Evolutionary conservation across 1,140 invertebrate species (phyloP).

Genomic region (Neocloeon triangulifer): DNA sequence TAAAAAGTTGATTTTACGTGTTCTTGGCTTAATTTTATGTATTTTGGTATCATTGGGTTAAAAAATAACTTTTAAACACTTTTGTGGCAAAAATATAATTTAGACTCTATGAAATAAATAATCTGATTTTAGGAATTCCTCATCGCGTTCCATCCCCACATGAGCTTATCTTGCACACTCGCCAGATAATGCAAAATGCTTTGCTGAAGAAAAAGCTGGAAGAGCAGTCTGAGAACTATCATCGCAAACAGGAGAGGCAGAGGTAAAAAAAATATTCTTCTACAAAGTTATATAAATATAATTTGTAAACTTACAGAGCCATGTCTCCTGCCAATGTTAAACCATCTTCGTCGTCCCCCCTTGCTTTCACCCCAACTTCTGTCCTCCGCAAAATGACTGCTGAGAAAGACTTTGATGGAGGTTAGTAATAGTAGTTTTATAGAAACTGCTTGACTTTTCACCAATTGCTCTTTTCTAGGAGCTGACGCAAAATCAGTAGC

Average conservation of each 20-base stretch:
- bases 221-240: slow-evolving; percentile 59
- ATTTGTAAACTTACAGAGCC: background rate
- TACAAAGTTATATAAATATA: background rate
- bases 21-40: too few relatives aligned
- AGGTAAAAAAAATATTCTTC: background rate
- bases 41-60: too few relatives aligned
- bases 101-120: too few relatives aligned
- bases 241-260: slow-evolving; percentile 46
- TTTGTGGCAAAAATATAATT: too few relatives aligned
- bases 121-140: too few relatives aligned
- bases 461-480: too few relatives aligned
- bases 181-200: slow-evolving; percentile 59
- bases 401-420: slow-evolving; percentile 64
- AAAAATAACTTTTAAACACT: too few relatives aligned
- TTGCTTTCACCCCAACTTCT: slow-evolving; percentile 76
- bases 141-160: slow-evolving; percentile 58
- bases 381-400: slow-evolving; percentile 82
- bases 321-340: background rate
- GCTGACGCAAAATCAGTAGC: too few relatives aligned
- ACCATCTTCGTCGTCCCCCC: slow-evolving; percentile 29
- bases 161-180: slow-evolving; percentile 57
- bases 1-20: too few relatives aligned
- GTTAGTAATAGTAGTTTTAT: too few relatives aligned
- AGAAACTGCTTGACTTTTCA: too few relatives aligned
- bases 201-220: slow-evolving; percentile 68